Conservation (phyloP, 2,888 invertebrate genomes). For the Octodonta nipae region DNA sequence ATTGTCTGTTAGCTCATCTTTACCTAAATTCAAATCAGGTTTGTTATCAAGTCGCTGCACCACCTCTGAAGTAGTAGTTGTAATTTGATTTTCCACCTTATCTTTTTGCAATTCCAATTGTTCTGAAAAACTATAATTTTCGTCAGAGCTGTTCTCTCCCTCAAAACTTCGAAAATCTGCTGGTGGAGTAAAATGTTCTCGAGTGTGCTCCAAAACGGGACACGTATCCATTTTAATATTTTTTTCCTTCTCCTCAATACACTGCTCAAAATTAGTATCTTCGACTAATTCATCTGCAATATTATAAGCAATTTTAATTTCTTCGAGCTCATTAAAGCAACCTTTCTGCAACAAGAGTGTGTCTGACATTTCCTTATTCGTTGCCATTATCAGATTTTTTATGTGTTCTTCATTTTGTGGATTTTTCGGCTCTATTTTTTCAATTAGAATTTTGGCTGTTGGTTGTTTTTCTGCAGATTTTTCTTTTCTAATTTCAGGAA, state of each 20-base stretch:
- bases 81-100: too few relatives aligned
- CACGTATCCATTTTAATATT: too few relatives aligned
- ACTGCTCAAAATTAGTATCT: neutral
- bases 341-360: conserved; percentile 25
- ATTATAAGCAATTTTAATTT: conserved; percentile 20
- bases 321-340: conserved; percentile 27
- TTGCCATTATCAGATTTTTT: conserved; percentile 20
- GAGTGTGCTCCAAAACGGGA: too few relatives aligned
- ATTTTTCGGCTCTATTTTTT: conserved; percentile 18
- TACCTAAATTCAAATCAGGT: too few relatives aligned
- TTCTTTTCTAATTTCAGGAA: conserved; percentile 4
- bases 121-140: too few relatives aligned
- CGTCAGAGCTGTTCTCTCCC: too few relatives aligned
- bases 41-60: too few relatives aligned
- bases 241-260: neutral
- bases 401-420: conserved; percentile 22
- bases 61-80: too few relatives aligned
- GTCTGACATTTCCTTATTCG: conserved; percentile 22
- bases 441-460: conserved; percentile 16
- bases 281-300: neutral
- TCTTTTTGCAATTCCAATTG: too few relatives aligned
- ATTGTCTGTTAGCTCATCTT: too few relatives aligned
- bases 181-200: too few relatives aligned
- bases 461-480: conserved; percentile 5
- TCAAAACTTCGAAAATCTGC: too few relatives aligned